These are phyloP conservation scores for Biston betularia DNA, from an alignment of 2,888 invertebrate species.

Conservation along the genomic window DNA sequence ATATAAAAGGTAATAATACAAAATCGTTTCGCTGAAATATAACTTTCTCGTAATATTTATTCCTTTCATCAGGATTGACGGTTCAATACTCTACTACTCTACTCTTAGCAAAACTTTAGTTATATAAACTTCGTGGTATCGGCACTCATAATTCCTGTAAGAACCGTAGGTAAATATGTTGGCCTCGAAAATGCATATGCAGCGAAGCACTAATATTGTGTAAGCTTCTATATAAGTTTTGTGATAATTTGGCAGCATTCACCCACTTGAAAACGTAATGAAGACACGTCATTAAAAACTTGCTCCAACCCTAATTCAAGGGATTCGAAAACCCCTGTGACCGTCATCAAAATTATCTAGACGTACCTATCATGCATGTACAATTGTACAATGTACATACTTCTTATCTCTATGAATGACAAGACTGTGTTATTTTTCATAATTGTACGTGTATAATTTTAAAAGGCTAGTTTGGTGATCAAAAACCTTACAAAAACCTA, in stretches of 20 bases:
- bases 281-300: constrained; percentile 48
- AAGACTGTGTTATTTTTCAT: neutral
- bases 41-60: constrained; percentile 23
- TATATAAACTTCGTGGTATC: constrained; percentile 8
- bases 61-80: constrained; percentile 16
- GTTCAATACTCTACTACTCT: too few relatives aligned
- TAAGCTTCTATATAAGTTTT: constrained; percentile 65
- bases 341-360: constrained; percentile 10
- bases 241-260: constrained; percentile 62
- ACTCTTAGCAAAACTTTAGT: constrained; percentile 7
- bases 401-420: neutral
- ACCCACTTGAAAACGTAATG: constrained; percentile 64
- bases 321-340: neutral
- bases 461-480: too few relatives aligned
- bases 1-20: constrained; percentile 41
- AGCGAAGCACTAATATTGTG: constrained; percentile 61
- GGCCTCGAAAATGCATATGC: constrained; percentile 58
- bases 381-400: too few relatives aligned
- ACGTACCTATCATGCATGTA: neutral
- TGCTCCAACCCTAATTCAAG: constrained; percentile 5
- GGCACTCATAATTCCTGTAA: constrained; percentile 17
- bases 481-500: too few relatives aligned
- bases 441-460: neutral
- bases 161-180: constrained; percentile 45
- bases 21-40: constrained; percentile 40